phyloP scores from a whole-genome alignment of 2,113 vertebrate species.

The Marmota flaviventris region DNA sequence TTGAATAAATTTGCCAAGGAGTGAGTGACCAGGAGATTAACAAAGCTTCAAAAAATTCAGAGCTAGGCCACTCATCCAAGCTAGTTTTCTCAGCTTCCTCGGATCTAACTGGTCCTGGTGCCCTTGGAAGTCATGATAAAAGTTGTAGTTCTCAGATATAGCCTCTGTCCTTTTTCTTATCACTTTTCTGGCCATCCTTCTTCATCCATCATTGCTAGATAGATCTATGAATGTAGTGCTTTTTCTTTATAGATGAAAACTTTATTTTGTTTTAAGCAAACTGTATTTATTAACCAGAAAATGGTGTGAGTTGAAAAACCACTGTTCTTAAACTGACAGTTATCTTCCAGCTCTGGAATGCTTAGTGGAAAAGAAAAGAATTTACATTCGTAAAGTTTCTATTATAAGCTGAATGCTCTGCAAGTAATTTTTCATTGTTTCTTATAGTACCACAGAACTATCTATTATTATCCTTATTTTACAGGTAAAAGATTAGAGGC shows the following conservation, averaged over 20 bases:
- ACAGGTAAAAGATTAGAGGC: not conserved
- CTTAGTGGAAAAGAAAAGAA: constrained; percentile 41
- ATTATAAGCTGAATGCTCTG: not conserved
- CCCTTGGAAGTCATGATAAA: not conserved
- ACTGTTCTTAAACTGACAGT: constrained; percentile 17
- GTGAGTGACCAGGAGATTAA: not conserved
- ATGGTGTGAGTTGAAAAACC: not conserved
- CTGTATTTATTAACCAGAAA: not conserved
- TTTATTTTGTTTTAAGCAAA: constrained; percentile 45
- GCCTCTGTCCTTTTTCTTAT: not conserved
- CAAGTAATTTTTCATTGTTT: constrained; percentile 34
- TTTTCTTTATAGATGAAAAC: not conserved
- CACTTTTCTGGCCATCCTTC: not conserved
- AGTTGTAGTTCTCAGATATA: not conserved
- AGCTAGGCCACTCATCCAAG: not conserved
- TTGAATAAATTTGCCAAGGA: not conserved
- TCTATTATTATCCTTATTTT: too few species aligned
- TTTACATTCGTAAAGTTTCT: constrained; percentile 8
- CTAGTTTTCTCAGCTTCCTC: not conserved
- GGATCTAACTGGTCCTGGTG: not conserved
- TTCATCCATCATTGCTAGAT: not conserved
- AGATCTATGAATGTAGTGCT: not conserved
- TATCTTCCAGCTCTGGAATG: not conserved
- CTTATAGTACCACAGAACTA: too few species aligned
- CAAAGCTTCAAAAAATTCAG: not conserved